Conservation (phyloP, 2,888 invertebrate genomes). For the Leptinotarsa tumamoca region DNA sequence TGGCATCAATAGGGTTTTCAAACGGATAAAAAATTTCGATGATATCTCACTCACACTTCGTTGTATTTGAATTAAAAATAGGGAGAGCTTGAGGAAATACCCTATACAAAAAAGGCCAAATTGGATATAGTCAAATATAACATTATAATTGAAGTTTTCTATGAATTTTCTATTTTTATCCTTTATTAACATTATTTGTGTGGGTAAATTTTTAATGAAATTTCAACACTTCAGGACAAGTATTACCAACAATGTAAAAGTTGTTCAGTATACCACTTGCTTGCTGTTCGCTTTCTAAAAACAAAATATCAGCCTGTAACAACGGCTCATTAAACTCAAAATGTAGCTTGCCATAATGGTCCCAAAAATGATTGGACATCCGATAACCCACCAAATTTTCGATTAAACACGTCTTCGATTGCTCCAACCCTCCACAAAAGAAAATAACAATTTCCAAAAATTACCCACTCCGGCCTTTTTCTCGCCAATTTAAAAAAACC, state of each 20-base stretch:
- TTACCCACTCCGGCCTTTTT: constrained; percentile 35
- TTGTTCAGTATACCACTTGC: background rate
- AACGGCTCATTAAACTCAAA: background rate
- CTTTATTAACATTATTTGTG: no score
- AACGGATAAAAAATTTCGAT: no score
- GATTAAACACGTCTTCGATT: constrained; percentile 13
- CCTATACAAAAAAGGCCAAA: no score
- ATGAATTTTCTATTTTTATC: no score
- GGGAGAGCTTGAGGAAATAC: no score
- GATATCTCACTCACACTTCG: no score
- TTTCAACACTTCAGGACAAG: background rate
- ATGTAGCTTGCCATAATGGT: background rate
- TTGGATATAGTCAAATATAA: no score
- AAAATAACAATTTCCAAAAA: constrained; percentile 44
- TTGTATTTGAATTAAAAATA: no score
- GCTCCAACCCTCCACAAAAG: constrained; percentile 26
- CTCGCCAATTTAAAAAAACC: constrained; percentile 32
- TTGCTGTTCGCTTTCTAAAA: background rate
- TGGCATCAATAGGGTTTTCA: no score
- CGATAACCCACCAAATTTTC: constrained; percentile 5
- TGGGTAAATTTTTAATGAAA: no score
- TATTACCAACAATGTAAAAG: background rate
- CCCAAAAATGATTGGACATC: constrained; percentile 6
- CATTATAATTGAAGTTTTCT: no score
- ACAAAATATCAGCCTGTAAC: background rate